These are phyloP conservation scores for Trissolcus brochymenae DNA, from an alignment of 2,888 invertebrate genomes.

Conservation along the genomic window DNA sequence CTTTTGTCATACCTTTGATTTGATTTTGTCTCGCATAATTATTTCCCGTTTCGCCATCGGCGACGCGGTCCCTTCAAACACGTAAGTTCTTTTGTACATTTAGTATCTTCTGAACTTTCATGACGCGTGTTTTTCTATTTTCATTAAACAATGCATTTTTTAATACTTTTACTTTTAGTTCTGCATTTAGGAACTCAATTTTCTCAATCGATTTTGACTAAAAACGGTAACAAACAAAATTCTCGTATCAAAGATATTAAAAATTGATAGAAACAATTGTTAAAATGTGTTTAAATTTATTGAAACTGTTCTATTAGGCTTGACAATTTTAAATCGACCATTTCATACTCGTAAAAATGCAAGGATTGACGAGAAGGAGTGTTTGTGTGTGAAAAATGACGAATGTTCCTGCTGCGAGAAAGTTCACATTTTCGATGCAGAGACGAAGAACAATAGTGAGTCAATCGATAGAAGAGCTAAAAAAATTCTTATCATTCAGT, in stretches of 20 bases:
- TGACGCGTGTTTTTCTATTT: slow-evolving; percentile 1
- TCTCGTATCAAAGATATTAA: neutral
- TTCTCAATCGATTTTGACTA: slow-evolving; percentile 18
- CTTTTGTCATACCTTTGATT: slow-evolving; percentile 19
- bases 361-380: slow-evolving; percentile 59
- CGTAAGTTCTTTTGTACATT: neutral
- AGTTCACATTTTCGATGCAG: slow-evolving; percentile 64
- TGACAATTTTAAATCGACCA: neutral
- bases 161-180: neutral
- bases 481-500: slow-evolving; percentile 2
- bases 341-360: slow-evolving; percentile 62
- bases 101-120: slow-evolving; percentile 27
- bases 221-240: slow-evolving; percentile 14
- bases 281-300: neutral
- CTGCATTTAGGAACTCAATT: neutral
- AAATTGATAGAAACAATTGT: neutral
- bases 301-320: slow-evolving; percentile 1
- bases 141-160: slow-evolving; percentile 7
- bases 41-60: slow-evolving; percentile 36
- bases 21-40: slow-evolving; percentile 50
- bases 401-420: slow-evolving; percentile 69
- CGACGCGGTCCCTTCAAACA: slow-evolving; percentile 3
- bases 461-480: neutral
- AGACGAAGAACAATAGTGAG: slow-evolving; percentile 63
- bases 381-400: slow-evolving; percentile 59